Conservation (phyloP, 2,888 invertebrate species). For the Norana najaformis region DNA sequence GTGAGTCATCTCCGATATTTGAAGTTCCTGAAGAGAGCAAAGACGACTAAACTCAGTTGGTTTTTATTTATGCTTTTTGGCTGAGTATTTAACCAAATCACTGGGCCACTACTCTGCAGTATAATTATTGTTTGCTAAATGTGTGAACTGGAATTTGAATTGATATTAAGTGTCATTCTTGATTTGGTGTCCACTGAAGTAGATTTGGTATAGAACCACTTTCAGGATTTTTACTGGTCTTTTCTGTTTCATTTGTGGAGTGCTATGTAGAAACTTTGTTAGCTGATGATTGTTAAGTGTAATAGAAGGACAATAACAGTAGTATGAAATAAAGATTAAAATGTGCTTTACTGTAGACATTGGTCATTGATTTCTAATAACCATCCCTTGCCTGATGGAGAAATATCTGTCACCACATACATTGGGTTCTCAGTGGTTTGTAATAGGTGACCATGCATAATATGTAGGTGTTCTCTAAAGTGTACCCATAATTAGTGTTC, state of each 20-base stretch:
- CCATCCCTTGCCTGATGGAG: not conserved
- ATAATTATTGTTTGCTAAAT: not conserved
- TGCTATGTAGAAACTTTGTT: not conserved
- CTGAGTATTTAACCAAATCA: not conserved
- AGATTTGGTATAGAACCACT: not conserved
- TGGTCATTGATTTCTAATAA: not conserved
- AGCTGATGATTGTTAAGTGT: not conserved
- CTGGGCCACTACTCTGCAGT: not conserved
- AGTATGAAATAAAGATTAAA: not conserved
- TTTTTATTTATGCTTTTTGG: not conserved
- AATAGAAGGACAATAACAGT: not conserved
- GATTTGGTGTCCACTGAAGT: not conserved
- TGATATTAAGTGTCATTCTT: not conserved
- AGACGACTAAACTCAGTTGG: constrained; percentile 22
- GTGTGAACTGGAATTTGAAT: not conserved
- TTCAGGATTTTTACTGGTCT: not conserved
- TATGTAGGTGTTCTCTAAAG: not conserved
- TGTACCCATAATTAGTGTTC: not conserved
- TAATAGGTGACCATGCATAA: not conserved
- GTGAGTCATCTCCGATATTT: constrained; percentile 33
- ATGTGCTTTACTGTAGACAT: not conserved
- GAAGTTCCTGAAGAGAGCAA: constrained; percentile 33
- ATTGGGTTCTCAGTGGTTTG: not conserved
- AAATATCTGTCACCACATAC: too few relatives aligned
- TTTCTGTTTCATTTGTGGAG: not conserved